Evolutionary conservation across 2,797 vertebrate species (phyloP).

Genomic region (Rhinella marina): DNA sequence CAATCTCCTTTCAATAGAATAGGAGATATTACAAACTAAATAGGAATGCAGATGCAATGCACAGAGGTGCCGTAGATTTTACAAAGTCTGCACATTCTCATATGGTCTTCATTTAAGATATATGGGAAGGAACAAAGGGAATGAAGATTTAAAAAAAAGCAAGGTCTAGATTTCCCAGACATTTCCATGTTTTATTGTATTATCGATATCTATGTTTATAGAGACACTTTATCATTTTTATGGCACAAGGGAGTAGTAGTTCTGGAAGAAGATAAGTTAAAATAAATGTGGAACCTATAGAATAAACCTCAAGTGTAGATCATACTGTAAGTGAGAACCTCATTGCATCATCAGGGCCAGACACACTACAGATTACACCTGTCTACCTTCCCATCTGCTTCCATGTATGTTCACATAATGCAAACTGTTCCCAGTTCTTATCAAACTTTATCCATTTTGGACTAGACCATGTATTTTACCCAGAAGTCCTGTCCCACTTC

Average conservation of each 20-base stretch:
- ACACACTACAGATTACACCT: not conserved
- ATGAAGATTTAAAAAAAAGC: not conserved
- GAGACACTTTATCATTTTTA: constrained; percentile 41
- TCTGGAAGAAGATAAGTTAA: constrained; percentile 1
- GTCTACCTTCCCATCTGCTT: constrained; percentile 4
- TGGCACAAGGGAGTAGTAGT: not conserved
- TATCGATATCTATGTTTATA: constrained; percentile 33
- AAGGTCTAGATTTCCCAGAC: constrained; percentile 7
- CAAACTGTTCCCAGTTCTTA: not conserved
- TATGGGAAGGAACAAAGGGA: constrained; percentile 17
- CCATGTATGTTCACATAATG: not conserved
- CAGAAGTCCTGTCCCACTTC: constrained; percentile 20
- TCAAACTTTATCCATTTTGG: not conserved
- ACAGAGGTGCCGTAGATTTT: constrained; percentile 42
- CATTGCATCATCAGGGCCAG: not conserved
- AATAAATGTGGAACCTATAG: constrained; percentile 28
- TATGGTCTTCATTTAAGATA: constrained; percentile 44
- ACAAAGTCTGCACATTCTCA: constrained; percentile 28
- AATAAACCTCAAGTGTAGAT: constrained; percentile 24
- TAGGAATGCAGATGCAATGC: constrained; percentile 43
- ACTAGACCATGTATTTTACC: constrained; percentile 15
- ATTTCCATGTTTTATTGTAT: constrained; percentile 44
- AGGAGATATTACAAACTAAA: constrained; percentile 38
- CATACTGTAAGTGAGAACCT: not conserved
- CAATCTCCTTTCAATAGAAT: constrained; percentile 37